Base-by-base conservation (phyloP, 1,140 invertebrate genomes). In the Drosophila fuyamai region DNA sequence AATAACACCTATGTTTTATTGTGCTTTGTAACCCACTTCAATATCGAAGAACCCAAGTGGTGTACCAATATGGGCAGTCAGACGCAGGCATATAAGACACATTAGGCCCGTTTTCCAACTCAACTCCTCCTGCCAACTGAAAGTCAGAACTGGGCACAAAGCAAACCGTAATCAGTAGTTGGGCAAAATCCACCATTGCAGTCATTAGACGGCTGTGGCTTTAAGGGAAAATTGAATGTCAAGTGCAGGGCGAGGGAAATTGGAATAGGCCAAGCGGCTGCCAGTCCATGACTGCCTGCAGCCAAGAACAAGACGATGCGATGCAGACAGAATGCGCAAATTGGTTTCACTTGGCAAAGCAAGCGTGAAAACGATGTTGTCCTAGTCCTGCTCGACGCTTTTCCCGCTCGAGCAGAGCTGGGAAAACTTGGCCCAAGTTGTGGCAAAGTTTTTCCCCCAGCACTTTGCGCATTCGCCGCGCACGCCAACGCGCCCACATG, bases 351-450 rank as follows among this genome's bases (percentile, higher is more conserved):
- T 62, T 86, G 61, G 32, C 63, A 81, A 72, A 48, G 65, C 82
- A 81, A 68, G 82, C 82, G 79, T 81, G 83, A 86, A 85, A 86
- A 63, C 67, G 65, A 77, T 60, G 56, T 74, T 66, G 46, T 76
- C 50, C 59, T 56, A 47, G 73, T 50, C 55, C 47, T 43, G 46
- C 41, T 35, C 61, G 48, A 44, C 35, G 55, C 59, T 73, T 53
- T 16, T 55, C 43, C 32, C 13, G 68, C 54, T 41, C 14, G 43
- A 62, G 18, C 32, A 38, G n/a, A 65, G 63, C 43, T 41, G 40
- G 59, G 38, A 29, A 56, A 72, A 61, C 47, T 66, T 76, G 65
- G 41, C 16, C 41, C 51, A 72, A 60, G 56, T 81, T 81, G 73
- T 67, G 65, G 71, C 40, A 75, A 75, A 75, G 32, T 43, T 75